Conservation (phyloP, 2,797 vertebrate genomes). For the Thunnus albacares region DNA sequence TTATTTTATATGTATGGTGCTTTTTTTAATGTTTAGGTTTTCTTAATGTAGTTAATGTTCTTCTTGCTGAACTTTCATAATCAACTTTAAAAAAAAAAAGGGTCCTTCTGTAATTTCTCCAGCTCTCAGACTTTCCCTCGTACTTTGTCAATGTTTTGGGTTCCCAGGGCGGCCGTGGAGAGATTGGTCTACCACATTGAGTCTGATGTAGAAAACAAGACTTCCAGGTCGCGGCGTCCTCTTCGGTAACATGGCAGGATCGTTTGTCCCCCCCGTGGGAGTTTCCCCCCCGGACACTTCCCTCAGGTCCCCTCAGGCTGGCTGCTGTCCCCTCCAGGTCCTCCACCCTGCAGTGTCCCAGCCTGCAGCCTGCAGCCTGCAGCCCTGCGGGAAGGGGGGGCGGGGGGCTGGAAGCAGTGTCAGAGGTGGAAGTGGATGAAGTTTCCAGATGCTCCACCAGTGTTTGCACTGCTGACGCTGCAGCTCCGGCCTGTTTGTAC, state of each 20-base stretch:
- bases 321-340: conserved; percentile 61
- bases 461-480: conserved; percentile 62
- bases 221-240: conserved; percentile 65
- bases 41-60: too few species aligned
- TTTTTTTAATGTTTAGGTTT: too few species aligned
- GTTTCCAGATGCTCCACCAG: conserved; percentile 81
- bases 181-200: conserved; percentile 81
- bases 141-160: conserved; percentile 19
- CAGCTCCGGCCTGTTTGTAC: conserved; percentile 30
- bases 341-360: conserved; percentile 61
- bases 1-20: too few species aligned
- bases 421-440: conserved; percentile 69
- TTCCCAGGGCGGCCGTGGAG: conserved; percentile 63
- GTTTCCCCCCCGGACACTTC: conserved; percentile 62
- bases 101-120: neutral
- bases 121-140: neutral
- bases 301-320: conserved; percentile 59
- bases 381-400: neutral
- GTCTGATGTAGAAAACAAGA: conserved; percentile 78
- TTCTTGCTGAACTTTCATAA: too few species aligned
- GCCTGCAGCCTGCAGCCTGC: conserved; percentile 12
- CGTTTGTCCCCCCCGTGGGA: conserved; percentile 74
- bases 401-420: conserved; percentile 45
- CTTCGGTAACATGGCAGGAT: conserved; percentile 67
- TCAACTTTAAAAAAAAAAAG: too few species aligned